Evolutionary conservation across 2,797 vertebrate species (phyloP).

Genomic region (Phrynocephalus forsythii): DNA sequence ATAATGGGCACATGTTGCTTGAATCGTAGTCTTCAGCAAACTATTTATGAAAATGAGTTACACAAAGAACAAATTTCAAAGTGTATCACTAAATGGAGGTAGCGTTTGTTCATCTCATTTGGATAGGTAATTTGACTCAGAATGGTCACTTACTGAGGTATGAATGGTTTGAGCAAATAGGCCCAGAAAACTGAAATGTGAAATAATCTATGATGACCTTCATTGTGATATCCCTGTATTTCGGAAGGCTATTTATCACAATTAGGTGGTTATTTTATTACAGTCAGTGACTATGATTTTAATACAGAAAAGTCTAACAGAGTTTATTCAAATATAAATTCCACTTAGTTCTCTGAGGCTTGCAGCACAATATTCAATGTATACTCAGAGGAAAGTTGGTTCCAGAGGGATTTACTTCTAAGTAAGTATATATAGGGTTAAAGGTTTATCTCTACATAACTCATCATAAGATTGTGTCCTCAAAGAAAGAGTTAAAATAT

Average conservation of each 20-base stretch:
- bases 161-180: conserved; percentile 43
- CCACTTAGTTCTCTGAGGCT: neutral
- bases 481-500: neutral
- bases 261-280: conserved; percentile 27
- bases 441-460: neutral
- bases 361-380: neutral
- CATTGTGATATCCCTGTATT: conserved; percentile 38
- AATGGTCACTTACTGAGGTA: conserved; percentile 57
- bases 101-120: conserved; percentile 68
- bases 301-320: neutral
- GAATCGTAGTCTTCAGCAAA: conserved; percentile 73
- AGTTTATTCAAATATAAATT: neutral
- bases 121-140: conserved; percentile 59
- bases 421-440: neutral
- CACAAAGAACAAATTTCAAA: conserved; percentile 71
- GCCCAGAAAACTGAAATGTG: conserved; percentile 26
- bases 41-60: conserved; percentile 70
- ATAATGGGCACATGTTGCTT: conserved; percentile 77
- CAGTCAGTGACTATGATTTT: neutral
- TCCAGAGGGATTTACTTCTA: no score
- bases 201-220: conserved; percentile 35
- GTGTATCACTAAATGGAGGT: conserved; percentile 62
- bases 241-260: conserved; percentile 28
- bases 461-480: neutral
- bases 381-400: neutral